Conservation (phyloP, 2,113 vertebrate species). For the Neolamprologus caudopunctatus region DNA sequence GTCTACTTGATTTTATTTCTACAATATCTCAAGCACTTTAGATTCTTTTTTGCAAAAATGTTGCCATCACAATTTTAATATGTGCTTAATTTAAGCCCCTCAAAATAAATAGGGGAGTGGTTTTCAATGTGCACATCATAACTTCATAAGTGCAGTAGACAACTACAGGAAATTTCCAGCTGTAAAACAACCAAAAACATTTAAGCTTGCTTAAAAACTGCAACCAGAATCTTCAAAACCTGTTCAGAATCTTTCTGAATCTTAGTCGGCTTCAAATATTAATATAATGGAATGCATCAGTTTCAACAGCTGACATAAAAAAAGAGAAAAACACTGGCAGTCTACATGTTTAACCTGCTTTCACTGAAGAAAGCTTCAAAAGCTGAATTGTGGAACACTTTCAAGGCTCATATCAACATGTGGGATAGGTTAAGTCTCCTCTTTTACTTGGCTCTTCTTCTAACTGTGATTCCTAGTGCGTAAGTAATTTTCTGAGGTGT, state of each 20-base stretch:
- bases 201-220: not conserved
- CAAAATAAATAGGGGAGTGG: not conserved
- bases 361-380: not conserved
- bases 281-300: rapidly evolving
- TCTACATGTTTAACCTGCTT: not conserved
- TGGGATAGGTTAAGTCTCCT: not conserved
- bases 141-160: not conserved
- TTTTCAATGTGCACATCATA: not conserved
- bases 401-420: not conserved
- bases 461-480: not conserved
- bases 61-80: not conserved
- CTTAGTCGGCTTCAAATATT: not conserved
- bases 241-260: not conserved
- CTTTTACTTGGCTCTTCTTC: not conserved
- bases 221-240: not conserved
- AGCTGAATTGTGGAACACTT: not conserved
- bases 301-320: not conserved
- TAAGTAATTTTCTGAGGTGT: not conserved
- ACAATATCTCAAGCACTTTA: not conserved
- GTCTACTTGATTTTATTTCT: not conserved
- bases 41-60: not conserved
- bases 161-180: rapidly evolving
- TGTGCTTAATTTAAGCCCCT: not conserved
- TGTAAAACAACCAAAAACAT: not conserved
- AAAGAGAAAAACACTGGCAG: not conserved